Conservation (phyloP, 1,140 invertebrate species). For the Lasioglossum albipes region DNA sequence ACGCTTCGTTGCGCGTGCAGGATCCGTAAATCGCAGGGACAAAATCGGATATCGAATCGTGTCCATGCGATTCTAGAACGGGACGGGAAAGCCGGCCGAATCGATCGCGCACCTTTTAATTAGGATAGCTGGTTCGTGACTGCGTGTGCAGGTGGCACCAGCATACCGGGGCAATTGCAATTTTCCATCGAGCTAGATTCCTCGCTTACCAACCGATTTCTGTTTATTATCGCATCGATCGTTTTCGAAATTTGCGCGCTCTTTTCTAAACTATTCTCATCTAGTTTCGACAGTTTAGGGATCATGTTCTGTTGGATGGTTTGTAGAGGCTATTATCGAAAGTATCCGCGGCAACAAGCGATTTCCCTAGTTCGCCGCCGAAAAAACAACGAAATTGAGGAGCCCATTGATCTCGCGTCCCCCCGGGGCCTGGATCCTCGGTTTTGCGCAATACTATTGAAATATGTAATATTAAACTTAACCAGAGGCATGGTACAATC, state of each 20-base stretch:
- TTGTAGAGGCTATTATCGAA: neutral
- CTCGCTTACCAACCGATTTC: neutral
- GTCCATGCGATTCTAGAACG: neutral
- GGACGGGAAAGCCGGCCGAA: neutral
- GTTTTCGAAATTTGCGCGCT: neutral
- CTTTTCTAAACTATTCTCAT: neutral
- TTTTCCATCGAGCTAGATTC: constrained; percentile 5
- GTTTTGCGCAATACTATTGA: constrained; percentile 9
- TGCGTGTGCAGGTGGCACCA: constrained; percentile 13
- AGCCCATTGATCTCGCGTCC: neutral
- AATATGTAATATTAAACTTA: constrained; percentile 21
- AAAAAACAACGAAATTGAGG: neutral
- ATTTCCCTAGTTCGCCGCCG: neutral
- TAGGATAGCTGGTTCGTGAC: neutral
- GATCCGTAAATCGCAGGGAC: no score
- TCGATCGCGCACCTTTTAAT: neutral
- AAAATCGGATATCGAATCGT: neutral
- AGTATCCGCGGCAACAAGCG: no score
- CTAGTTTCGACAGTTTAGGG: no score
- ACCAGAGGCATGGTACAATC: neutral
- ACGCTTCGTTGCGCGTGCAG: no score
- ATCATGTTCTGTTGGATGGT: no score
- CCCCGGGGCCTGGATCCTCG: no score
- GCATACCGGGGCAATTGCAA: no score
- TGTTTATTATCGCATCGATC: no score